Evolutionary conservation across 2,888 invertebrate species (phyloP).

Genomic region (Amphipyra berbera): DNA sequence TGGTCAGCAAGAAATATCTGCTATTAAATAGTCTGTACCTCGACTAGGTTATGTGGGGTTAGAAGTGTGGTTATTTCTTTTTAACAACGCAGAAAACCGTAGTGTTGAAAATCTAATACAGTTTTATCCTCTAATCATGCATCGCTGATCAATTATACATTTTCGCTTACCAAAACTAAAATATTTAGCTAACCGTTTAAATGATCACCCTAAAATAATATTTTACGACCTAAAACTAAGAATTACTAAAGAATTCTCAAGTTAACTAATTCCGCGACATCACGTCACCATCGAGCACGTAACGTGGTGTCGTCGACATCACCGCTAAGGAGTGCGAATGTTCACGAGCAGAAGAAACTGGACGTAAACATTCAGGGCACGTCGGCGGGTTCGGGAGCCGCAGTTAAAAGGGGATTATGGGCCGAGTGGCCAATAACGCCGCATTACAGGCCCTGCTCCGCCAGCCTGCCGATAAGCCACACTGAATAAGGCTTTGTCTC

Average conservation of each 20-base stretch:
- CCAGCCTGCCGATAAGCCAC: constrained; percentile 73
- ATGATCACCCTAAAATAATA: no score
- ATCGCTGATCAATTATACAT: no score
- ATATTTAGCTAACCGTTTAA: no score
- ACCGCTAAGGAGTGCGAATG: constrained; percentile 81
- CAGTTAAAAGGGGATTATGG: constrained; percentile 89
- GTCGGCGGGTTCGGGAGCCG: constrained; percentile 76
- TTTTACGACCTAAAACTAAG: neutral
- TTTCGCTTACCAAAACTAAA: no score
- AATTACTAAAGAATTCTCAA: constrained; percentile 8
- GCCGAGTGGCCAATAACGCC: constrained; percentile 84
- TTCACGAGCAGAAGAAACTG: constrained; percentile 74
- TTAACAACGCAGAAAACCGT: no score
- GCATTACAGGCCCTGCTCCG: constrained; percentile 69
- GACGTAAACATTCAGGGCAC: constrained; percentile 80
- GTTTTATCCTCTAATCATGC: no score
- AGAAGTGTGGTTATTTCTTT: no score
- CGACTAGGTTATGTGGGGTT: no score
- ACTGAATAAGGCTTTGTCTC: constrained; percentile 72
- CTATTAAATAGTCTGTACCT: no score
- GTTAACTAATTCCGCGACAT: constrained; percentile 28
- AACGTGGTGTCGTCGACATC: constrained; percentile 67
- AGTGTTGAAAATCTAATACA: no score
- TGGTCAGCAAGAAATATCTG: no score
- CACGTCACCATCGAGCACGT: constrained; percentile 34